A percentile compares a stretch with the other conserved stretches of the same genome.
Conservation (phyloP, 2,888 invertebrate species). For the Eupeodes luniger region DNA sequence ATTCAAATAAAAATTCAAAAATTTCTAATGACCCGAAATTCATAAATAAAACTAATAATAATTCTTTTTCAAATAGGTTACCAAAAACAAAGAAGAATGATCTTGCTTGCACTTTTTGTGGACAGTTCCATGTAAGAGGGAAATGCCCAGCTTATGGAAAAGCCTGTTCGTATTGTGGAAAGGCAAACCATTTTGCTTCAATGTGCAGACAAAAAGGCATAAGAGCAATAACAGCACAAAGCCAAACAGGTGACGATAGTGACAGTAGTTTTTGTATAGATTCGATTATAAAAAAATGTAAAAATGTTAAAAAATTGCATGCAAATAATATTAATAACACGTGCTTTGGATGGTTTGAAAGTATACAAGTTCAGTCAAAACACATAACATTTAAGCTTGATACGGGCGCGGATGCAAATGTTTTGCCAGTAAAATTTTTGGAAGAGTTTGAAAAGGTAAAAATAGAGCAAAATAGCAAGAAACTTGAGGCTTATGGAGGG, state of each 20-base stretch:
- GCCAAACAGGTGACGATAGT: too few species aligned
- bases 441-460: not conserved
- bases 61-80: too few species aligned
- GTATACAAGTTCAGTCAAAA: too few species aligned
- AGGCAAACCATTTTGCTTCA: conserved; percentile 4
- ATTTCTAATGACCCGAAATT: too few species aligned
- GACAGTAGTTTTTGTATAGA: too few species aligned
- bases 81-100: too few species aligned
- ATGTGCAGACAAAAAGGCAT: conserved; percentile 1
- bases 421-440: conserved; percentile 5
- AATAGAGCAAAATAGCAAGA: conserved; percentile 1
- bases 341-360: not conserved
- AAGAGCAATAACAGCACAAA: conserved; percentile 12
- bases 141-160: conserved; percentile 9
- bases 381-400: conserved; percentile 8
- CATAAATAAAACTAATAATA: too few species aligned
- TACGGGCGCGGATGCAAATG: conserved; percentile 29
- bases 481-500: conserved; percentile 31
- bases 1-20: too few species aligned
- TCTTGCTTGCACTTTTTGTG: too few species aligned
- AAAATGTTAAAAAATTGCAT: conserved; percentile 4
- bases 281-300: not conserved
- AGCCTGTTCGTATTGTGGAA: not conserved
- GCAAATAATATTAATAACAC: conserved; percentile 4
- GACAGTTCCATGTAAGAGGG: too few species aligned